Base-by-base conservation (phyloP, 2,113 vertebrate genomes). In the Acanthochromis polyacanthus region DNA sequence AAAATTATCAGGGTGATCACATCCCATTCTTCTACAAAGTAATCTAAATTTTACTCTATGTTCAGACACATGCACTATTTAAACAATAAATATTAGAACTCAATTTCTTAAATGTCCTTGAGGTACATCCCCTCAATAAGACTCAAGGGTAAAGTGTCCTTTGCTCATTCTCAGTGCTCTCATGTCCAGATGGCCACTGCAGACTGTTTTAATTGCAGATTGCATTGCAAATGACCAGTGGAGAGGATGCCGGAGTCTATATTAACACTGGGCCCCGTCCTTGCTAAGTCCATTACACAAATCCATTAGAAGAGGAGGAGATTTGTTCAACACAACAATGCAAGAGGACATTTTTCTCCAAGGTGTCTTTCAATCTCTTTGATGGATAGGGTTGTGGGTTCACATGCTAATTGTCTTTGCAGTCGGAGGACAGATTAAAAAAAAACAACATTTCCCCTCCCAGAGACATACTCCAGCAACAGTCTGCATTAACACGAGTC, bases 161-260 rank as follows among this genome's bases (percentile, higher is more conserved):
- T 51, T 53, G 59, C 30, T 72, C 57, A 65, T 59, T 52, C 32
- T 69, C 50, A 48, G 71, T 61, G 53, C 55, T 75, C 72, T 64
- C 48, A 19, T 82, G 78, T 79, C 83, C 87, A 89, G 86, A 89
- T 89, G 90, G 88, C 75, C 79, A 65, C 52, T 83, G 76, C 86
- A 78, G 75, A 73, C 46, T 25, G 43, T 88, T 88, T 81, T 73
- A 78, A 88, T 85, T 90, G 83, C 71, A 89, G 80, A 88, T 73
- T 88, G 66, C 80, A 86, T 70, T 86, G 69, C 80, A 91, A 91
- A 91, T 89, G 80, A 83, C 59, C 32, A 72, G 59, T 61, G 52
- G 64, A 86, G 68, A 60, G 50, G 53, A 19, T 30, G 57, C 52
- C 51, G 46, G 8, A 58, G 57, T 62, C 28, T 71, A 22, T 67